Evolutionary conservation across 2,888 invertebrate species (phyloP), one percentile per base, ranked within the genome.

Genomic region (Teleiodes luculella): DNA sequence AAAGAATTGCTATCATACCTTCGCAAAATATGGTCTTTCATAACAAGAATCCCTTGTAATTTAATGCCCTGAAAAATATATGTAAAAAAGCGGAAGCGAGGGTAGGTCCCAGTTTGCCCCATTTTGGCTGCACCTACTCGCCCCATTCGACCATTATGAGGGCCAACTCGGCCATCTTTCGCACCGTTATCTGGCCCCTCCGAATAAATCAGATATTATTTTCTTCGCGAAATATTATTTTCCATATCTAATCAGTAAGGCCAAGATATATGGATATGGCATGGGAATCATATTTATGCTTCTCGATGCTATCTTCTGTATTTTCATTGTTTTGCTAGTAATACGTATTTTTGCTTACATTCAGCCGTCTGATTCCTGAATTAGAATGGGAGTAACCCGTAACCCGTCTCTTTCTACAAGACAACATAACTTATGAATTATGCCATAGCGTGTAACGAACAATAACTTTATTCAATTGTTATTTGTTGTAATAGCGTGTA

Each of bases 201-300:
- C 70, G 74, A 77, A 86, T 87, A 85, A 84, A 86, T 86, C 83
- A 82, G 72, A 75, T 83, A 82, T 83, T 84, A 83, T 84, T 83
- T 80, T 78, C 70, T 74, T 72, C 67, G 74, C 74, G 70, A 78
- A 78, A 82, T 83, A 84, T 83, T 81, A 81, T 81, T 83, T 76
- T 77, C 77, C 82, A 78, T 86, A 86, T 85, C 84, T 86, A 85
- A 86, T 86, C 85, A 85, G 79, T 68, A 72, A 24, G 64, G 72
- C 65, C 70, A 71, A 77, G 81, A 83, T 78, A 81, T 82, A 84
- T 83, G 77, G 76, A 74, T 72, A 72, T 70, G 70, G 70, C 70
- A 70, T 67, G 67, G 66, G 67, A 74, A 65, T 70, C 66, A 67
- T 76, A 78, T 80, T 74, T 74, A 78, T 74, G 77, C 65, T 71